A percentile compares a stretch with the other conserved stretches of the same genome.
These are phyloP conservation scores for Butorides virescens DNA, from an alignment of 2,113 vertebrate genomes.

Conservation along the genomic window DNA sequence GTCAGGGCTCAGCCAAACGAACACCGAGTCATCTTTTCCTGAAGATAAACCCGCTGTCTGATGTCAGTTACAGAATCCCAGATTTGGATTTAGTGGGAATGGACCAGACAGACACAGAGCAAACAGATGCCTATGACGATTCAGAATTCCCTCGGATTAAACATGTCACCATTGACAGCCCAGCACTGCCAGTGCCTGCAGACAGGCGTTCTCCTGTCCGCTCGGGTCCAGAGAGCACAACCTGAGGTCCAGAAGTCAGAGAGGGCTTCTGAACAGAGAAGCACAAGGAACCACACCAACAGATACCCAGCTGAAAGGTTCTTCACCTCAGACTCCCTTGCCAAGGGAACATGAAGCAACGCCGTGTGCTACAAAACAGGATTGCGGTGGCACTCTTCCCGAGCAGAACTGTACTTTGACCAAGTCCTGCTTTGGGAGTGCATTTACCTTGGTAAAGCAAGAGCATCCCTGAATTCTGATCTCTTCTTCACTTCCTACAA, in stretches of 20 bases:
- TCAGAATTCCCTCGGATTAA: neutral
- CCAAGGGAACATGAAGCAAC: neutral
- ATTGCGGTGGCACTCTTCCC: neutral
- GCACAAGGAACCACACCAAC: neutral
- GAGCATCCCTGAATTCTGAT: neutral
- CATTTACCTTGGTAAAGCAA: neutral
- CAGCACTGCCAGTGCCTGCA: neutral
- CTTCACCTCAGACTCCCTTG: neutral
- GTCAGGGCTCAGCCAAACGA: neutral
- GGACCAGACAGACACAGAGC: neutral
- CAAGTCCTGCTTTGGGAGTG: neutral
- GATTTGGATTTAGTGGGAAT: neutral
- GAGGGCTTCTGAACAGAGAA: neutral
- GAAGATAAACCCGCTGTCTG: neutral
- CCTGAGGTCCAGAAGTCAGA: neutral
- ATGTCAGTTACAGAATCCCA: neutral
- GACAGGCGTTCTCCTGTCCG: rapidly evolving
- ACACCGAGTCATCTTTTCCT: rapidly evolving
- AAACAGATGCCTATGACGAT: rapidly evolving
- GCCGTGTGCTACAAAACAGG: neutral
- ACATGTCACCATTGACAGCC: rapidly evolving
- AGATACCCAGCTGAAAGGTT: neutral
- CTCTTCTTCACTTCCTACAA: neutral
- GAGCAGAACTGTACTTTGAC: neutral
- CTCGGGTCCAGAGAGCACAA: neutral